Conservation (phyloP, 1,140 invertebrate genomes). For the Bombus ignitus region DNA sequence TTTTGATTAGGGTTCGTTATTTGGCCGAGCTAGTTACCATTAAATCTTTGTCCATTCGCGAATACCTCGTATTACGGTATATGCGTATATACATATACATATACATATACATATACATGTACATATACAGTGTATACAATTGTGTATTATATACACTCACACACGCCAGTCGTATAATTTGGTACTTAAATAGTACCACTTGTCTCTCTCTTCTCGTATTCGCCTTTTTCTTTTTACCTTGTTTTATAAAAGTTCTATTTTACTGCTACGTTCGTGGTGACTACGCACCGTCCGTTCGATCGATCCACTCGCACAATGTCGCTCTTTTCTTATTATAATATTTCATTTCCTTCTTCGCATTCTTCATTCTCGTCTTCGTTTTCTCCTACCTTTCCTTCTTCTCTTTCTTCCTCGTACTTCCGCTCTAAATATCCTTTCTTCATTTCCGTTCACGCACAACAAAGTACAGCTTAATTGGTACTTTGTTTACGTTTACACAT, state of each 20-base stretch:
- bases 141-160: neutral
- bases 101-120: no score
- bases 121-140: neutral
- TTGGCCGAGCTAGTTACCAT: slow-evolving; percentile 71
- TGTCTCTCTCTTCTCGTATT: slow-evolving; percentile 38
- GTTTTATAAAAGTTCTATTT: slow-evolving; percentile 64
- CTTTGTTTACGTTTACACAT: slow-evolving; percentile 4
- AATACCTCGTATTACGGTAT: slow-evolving; percentile 29
- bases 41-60: slow-evolving; percentile 51
- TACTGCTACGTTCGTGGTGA: slow-evolving; percentile 17
- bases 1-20: slow-evolving; percentile 80
- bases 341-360: neutral
- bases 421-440: no score
- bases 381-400: neutral
- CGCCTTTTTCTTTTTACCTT: slow-evolving; percentile 25
- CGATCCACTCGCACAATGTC: slow-evolving; percentile 4
- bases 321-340: neutral
- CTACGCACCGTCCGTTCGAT: slow-evolving; percentile 2
- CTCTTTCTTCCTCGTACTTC: no score
- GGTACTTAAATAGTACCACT: slow-evolving; percentile 56
- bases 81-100: neutral
- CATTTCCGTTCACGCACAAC: neutral
- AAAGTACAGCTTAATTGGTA: slow-evolving; percentile 33
- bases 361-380: neutral
- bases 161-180: slow-evolving; percentile 23